phyloP scores from a whole-genome alignment of 2,113 vertebrate species.

The Elaphurus davidianus region DNA sequence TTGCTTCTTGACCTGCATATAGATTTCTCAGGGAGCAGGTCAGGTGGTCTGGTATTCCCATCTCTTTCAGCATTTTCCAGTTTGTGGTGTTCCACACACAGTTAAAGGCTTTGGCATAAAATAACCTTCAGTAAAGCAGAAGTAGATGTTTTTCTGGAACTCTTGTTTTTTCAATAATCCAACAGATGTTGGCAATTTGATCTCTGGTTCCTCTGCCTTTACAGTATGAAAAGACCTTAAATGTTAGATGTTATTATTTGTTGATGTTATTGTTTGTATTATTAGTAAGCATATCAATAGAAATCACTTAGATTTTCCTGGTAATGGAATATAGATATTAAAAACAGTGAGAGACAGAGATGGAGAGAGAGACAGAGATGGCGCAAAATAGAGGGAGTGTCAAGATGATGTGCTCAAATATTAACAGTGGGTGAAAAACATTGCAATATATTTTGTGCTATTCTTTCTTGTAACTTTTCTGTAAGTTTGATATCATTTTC shows the following conservation, averaged over 20 bases:
- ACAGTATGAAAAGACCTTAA: neutral
- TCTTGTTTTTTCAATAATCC: neutral
- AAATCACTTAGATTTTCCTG: neutral
- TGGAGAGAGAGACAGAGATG: neutral
- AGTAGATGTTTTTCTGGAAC: neutral
- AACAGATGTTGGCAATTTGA: neutral
- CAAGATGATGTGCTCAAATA: neutral
- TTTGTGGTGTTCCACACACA: neutral
- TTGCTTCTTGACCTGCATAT: neutral
- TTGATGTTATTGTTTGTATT: neutral
- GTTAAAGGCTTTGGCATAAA: neutral
- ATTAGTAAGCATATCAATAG: neutral
- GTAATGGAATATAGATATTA: neutral
- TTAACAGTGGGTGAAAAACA: neutral
- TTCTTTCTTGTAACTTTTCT: neutral
- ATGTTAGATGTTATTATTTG: neutral
- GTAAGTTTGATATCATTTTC: neutral
- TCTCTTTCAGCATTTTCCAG: neutral
- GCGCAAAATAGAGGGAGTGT: accelerated
- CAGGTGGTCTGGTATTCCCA: neutral
- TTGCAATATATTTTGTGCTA: neutral
- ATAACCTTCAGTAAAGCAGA: neutral
- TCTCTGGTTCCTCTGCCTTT: neutral
- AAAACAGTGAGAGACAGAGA: neutral
- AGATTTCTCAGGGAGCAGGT: neutral